Percentiles rank a stretch among this genome's conserved stretches.
These are phyloP conservation scores for Odontocolon sp. DNA, from an alignment of 2,888 invertebrate genomes.

Conservation along the genomic window DNA sequence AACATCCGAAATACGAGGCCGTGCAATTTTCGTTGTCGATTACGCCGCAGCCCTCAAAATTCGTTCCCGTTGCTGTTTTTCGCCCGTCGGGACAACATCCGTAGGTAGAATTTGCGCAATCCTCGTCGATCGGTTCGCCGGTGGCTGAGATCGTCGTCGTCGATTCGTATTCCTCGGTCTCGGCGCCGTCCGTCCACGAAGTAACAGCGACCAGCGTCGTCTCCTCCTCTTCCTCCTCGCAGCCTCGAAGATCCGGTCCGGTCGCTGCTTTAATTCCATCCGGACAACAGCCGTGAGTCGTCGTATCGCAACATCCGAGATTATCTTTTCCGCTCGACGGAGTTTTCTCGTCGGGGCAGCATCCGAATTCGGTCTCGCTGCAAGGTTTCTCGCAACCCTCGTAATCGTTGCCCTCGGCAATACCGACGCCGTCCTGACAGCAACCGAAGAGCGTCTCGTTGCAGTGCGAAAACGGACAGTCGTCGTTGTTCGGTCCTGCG, in stretches of 20 bases:
- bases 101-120: slow-evolving; percentile 83
- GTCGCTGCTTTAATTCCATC: slow-evolving; percentile 86
- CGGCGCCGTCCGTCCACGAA: slow-evolving; percentile 35
- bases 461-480: slow-evolving; percentile 90
- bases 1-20: slow-evolving; percentile 87
- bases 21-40: slow-evolving; percentile 82
- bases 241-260: slow-evolving; percentile 84
- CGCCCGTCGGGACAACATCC: slow-evolving; percentile 90
- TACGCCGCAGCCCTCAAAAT: slow-evolving; percentile 84
- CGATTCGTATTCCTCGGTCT: slow-evolving; percentile 58
- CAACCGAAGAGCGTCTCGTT: slow-evolving; percentile 92
- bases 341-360: slow-evolving; percentile 82
- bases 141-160: slow-evolving; percentile 69
- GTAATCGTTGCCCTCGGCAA: slow-evolving; percentile 90
- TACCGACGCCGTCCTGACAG: slow-evolving; percentile 89
- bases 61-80: slow-evolving; percentile 84
- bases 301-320: slow-evolving; percentile 80
- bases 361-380: slow-evolving; percentile 83
- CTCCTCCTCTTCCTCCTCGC: slow-evolving; percentile 68
- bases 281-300: slow-evolving; percentile 87
- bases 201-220: slow-evolving; percentile 37
- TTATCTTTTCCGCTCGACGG: slow-evolving; percentile 76
- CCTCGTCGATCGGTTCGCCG: slow-evolving; percentile 72
- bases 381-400: slow-evolving; percentile 91
- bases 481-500: slow-evolving; percentile 86